Conservation (phyloP, 2,113 vertebrate genomes). For the Hucho hucho region DNA sequence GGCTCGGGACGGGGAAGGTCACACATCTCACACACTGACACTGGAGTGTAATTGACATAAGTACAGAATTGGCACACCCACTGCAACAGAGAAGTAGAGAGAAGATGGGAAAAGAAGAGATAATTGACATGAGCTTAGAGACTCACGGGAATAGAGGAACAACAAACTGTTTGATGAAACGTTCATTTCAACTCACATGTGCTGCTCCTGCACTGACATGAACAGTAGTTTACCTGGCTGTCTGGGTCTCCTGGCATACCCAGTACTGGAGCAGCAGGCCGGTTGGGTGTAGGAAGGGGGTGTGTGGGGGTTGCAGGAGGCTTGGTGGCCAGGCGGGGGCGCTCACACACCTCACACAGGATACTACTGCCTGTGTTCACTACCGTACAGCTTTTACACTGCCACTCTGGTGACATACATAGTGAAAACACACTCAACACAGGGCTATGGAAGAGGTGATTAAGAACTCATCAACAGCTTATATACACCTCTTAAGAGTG, state of each 20-base stretch:
- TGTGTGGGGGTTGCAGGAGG: constrained; percentile 66
- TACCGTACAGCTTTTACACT: constrained; percentile 86
- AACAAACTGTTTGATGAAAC: too few relatives aligned
- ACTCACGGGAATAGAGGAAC: too few relatives aligned
- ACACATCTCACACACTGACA: constrained; percentile 82
- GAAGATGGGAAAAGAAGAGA: too few relatives aligned
- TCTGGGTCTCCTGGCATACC: constrained; percentile 64
- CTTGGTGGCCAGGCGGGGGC: constrained; percentile 83
- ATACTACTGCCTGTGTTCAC: constrained; percentile 80
- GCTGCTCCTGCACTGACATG: too few relatives aligned
- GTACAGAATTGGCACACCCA: constrained; percentile 85
- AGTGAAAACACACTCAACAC: constrained; percentile 2
- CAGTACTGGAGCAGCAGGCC: constrained; percentile 60
- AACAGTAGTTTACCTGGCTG: constrained; percentile 62
- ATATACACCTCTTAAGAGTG: too few relatives aligned
- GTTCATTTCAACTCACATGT: too few relatives aligned
- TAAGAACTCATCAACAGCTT: too few relatives aligned
- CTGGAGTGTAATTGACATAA: constrained; percentile 78
- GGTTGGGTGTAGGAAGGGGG: constrained; percentile 54
- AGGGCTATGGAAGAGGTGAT: neutral
- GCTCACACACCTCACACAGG: constrained; percentile 84
- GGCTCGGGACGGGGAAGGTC: constrained; percentile 75
- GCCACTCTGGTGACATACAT: constrained; percentile 70
- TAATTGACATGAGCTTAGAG: too few relatives aligned
- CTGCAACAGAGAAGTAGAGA: constrained; percentile 27